Conservation (phyloP, 2,113 vertebrate species). For the Scophthalmus maximus region DNA sequence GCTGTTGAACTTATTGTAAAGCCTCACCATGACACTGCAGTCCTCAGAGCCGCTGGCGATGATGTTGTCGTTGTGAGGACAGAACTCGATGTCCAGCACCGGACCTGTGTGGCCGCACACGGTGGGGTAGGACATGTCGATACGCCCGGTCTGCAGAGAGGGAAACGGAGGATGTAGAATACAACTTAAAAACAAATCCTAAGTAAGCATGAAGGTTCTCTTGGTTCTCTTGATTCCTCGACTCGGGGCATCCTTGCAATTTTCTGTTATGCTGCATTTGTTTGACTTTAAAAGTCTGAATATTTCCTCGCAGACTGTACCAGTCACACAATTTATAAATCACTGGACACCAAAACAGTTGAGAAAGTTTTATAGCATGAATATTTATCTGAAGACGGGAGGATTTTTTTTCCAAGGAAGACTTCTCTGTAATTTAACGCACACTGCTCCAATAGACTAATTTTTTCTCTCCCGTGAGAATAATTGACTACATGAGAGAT, state of each 20-base stretch:
- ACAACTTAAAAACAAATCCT: not conserved
- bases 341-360: not conserved
- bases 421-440: constrained; percentile 7
- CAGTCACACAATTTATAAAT: too few species aligned
- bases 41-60: constrained; percentile 93
- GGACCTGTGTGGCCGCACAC: constrained; percentile 92
- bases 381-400: not conserved
- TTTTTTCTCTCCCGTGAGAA: constrained; percentile 11
- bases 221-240: not conserved
- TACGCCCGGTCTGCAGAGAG: constrained; percentile 85
- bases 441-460: not conserved
- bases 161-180: constrained; percentile 1
- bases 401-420: not conserved
- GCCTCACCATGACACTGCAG: constrained; percentile 88
- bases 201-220: not conserved
- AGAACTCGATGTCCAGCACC: constrained; percentile 91
- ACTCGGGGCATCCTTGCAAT: not conserved
- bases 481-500: not conserved
- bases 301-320: not conserved
- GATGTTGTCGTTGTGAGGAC: constrained; percentile 92
- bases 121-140: constrained; percentile 88
- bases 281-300: not conserved
- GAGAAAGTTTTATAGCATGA: not conserved
- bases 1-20: not conserved
- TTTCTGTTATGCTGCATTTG: not conserved